Base-by-base conservation (phyloP, 2,113 vertebrate species). In the Leptobrachium ailaonicum region DNA sequence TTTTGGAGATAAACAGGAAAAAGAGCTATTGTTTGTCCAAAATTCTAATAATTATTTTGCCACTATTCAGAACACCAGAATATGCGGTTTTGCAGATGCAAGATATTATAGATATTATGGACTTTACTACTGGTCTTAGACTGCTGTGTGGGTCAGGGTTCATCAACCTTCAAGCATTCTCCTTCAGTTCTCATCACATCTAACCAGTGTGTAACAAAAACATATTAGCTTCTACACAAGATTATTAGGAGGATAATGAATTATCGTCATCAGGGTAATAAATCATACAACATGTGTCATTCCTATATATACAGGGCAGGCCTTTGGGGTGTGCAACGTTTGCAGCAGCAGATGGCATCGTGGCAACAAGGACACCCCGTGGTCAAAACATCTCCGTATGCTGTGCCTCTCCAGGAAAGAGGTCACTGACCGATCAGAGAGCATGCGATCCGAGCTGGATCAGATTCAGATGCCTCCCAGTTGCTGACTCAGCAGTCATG, bases 91-190 rank as follows among this genome's bases (percentile, higher is more conserved):
- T 70, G 60, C 71, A 67, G 73, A 80, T 69, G 73, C 69, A 71
- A 69, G 63, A 75, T 75, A 53, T 75, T 81, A 60, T 69, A 75
- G 13, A 81, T 20, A 20, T 80, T 66, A 66, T 73, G 50, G 7
- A 68, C 11, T 62, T 67, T 81, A 40, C 53, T 69, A 47, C 43
- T 9, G 14, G 70, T 67, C 32, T 50, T 62, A 32, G 58, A 58
- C 13, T 44, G 41, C 42, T 69, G 62, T 66, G 64, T 81, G 69
- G 63, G 66, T 81, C 64, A 69, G 56, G 13, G 56, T 10, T 60
- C 1, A 60, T 60, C 13, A 60, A 50, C 47, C 47, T 50, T 50
- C 47, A 50, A 50, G 47, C 8, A 4, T 50, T 8, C 47, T 50
- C 4, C 56, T 60, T 60, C 56, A 11, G 13, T 12, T 60, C 56